Evolutionary conservation across 2,888 invertebrate genomes (phyloP), one percentile per base, ranked within the genome.

Genomic region (Lochmaea crataegi): DNA sequence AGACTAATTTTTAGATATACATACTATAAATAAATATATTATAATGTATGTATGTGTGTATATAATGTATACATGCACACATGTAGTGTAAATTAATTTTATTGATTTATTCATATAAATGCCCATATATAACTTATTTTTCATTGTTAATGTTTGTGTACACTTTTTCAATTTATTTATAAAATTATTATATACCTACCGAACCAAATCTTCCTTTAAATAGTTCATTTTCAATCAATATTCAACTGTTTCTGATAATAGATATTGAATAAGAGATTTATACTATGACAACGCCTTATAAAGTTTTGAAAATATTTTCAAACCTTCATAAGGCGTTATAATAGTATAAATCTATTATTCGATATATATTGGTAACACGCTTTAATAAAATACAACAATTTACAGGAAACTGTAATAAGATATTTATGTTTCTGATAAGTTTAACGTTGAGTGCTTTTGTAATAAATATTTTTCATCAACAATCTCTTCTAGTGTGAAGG

Each of bases 1-100:
- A 83, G 82, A 82, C 82, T 83, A 80, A 79, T 79, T 76, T 74
- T 80, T 79, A 68, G 80, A 76, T 79, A 73, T 77, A 75, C 56
- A 76, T 77, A 75, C 69, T 75, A 68, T 72, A 77, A 73, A 75
- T 77, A 38, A 70, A 57, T 70, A 70, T 64, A 53, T 38, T 38
- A 38, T 64, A 68, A 68, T 74, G 71, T 68, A 75, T 76, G 71
- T 79, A 72, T 78, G 60, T 77, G 67, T 69, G 68, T 75, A 75
- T 72, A 75, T 65, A 76, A 66, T 69, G 72, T 74, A 76, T 74
- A 77, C 68, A 75, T 71, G 64, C 65, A 74, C 68, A 65, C 70
- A 70, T 70, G 48, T 72, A 74, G 65, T 76, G 68, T 76, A 70
- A 72, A 63, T 63, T 73, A 71, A 76, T 74, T 74, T 68, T 73